Base-by-base conservation (phyloP, 2,888 invertebrate genomes). In the Noctua janthe region DNA sequence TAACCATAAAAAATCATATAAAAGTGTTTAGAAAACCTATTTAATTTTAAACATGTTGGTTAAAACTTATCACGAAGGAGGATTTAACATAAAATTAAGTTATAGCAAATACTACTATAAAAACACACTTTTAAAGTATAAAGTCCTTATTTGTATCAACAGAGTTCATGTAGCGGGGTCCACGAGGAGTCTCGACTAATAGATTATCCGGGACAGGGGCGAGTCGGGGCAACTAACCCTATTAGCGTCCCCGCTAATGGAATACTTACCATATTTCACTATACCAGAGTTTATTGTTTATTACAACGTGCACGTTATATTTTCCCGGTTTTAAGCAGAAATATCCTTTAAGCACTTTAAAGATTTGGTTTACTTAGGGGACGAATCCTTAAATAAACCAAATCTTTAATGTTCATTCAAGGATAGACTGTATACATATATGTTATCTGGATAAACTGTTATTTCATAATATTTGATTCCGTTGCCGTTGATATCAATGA, bases 161-260 rank as follows among this genome's bases (percentile, higher is more conserved):
- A 23, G 71, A 82, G 78, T 49, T 76, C 20, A 79, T 69, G 66
- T 78, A 43, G 56, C 49, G 49, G 51, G 62, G 15, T 47, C 54
- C 43, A 35, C 51, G 35, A 51, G 82, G 54, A 62, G 69, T 23
- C 64, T 72, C 59, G 17, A 51, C 56, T 82, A 81, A 83, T 79
- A 80, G 81, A 72, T 83, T 72, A 75, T n/a, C 77, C 71, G 77
- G n/a, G 69, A 43, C 51, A 56, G 13, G 51, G 64, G 43, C 23
- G 75, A 47, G 62, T 39, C 47, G 78, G 69, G 74, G 74, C 74
- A 47, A 74, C 67, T 84, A 82, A 87, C 83, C 81, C 79, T 79
- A 79, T 87, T 87, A 85, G 35, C 43, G 66, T 43, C 69, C 59
- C 23, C 15, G 51, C 75, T 83, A 80, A 80, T 77, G 74, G 82